Percentiles rank a stretch among this genome's conserved stretches.
Evolutionary conservation across 2,888 invertebrate genomes (phyloP).

Genomic region (Alcis repandata): DNA sequence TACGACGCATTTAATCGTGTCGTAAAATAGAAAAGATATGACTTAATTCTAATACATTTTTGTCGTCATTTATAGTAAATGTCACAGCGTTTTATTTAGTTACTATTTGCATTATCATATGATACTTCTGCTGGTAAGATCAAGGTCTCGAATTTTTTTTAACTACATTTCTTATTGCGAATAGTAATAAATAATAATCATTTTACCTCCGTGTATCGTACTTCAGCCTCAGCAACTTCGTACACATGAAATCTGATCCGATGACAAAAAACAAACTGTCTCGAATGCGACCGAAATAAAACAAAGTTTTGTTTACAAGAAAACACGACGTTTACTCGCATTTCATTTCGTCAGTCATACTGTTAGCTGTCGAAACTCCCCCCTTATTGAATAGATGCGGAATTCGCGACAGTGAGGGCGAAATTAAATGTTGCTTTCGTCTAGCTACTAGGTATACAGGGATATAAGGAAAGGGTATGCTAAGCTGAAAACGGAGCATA

Average conservation of each 20-base stretch:
- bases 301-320: slow-evolving; percentile 1
- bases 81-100: too few relatives aligned
- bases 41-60: slow-evolving; percentile 9
- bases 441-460: too few relatives aligned
- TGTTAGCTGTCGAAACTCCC: neutral
- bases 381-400: slow-evolving; percentile 22
- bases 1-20: slow-evolving; percentile 37
- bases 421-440: neutral
- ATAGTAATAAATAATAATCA: too few relatives aligned
- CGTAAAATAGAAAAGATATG: slow-evolving; percentile 31
- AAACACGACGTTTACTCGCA: neutral
- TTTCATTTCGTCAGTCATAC: slow-evolving; percentile 2
- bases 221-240: neutral
- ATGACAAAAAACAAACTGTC: neutral
- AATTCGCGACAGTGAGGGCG: neutral
- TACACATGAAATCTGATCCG: neutral
- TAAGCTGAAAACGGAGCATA: too few relatives aligned
- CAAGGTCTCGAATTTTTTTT: too few relatives aligned
- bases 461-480: too few relatives aligned
- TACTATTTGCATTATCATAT: too few relatives aligned
- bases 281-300: neutral
- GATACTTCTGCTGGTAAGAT: too few relatives aligned
- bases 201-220: too few relatives aligned
- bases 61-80: neutral
- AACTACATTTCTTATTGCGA: too few relatives aligned